Conservation (phyloP, 2,888 invertebrate genomes). For the Bhutanitis thaidina region DNA sequence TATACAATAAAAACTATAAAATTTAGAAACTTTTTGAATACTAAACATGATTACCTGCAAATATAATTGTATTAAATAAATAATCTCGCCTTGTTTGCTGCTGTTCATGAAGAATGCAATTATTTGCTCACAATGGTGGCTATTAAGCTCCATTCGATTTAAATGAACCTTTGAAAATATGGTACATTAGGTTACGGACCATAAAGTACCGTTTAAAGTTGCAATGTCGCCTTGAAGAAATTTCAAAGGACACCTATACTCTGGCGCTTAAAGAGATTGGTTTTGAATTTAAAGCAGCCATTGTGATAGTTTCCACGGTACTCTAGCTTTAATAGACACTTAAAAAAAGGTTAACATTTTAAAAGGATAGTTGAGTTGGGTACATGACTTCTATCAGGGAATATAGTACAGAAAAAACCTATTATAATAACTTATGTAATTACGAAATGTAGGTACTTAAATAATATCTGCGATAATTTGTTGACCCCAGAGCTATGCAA, state of each 20-base stretch:
- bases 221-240: background rate
- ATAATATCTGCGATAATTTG: too few relatives aligned
- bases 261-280: background rate
- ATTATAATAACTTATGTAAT: too few relatives aligned
- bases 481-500: too few relatives aligned
- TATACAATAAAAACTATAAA: too few relatives aligned
- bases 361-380: background rate
- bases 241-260: background rate
- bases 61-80: background rate
- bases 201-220: background rate
- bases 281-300: constrained; percentile 2
- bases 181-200: background rate
- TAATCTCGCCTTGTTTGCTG: background rate
- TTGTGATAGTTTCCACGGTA: background rate
- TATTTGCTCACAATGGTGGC: background rate
- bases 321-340: background rate
- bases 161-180: constrained; percentile 10
- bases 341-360: constrained; percentile 1
- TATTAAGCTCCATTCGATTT: constrained; percentile 4
- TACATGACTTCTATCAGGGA: too few relatives aligned
- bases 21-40: too few relatives aligned
- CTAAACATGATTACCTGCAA: too few relatives aligned
- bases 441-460: too few relatives aligned
- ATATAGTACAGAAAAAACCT: too few relatives aligned
- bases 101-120: constrained; percentile 1